Base-by-base conservation (phyloP, 1,140 invertebrate genomes). In the Caenorhabditis briggsae region DNA sequence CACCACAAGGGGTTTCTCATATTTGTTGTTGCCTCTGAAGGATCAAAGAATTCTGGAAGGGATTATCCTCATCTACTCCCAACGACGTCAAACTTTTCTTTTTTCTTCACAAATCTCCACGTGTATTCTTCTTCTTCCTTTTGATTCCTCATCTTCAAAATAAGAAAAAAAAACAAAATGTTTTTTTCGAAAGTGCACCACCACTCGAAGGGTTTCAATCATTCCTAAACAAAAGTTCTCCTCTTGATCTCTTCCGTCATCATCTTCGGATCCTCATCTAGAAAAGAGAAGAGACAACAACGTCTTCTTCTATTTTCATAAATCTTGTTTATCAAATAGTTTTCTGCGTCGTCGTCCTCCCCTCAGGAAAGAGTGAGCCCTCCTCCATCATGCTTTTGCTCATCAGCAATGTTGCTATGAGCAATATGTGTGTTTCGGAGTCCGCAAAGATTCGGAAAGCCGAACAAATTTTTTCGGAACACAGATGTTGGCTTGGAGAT, bases 261-360 rank as follows among this genome's bases (percentile, higher is more conserved):
- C 61, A 9, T 65, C 61, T 33, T 65, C 61, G 23, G 12, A 5
- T 41, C 23, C 18, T 65, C 61, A 8, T 78, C 70, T 78, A 33
- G 33, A 33, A 33, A 3, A 33, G 33, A 33, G 2, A 14, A 11
- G 41, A 65, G 11, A 65, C 64, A n/a, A 65, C 64, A n/a, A 65
- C 25, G 64, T 50, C 70, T 46, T 82, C 23, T 82, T 82, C 9
- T 16, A 41, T n/a, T 56, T 43, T 56, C n/a, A 33, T 56, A 82
- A 56, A 82, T 82, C 53, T 82, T 61, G 58, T 82, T 82, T 46
- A 56, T 61, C 58, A 56, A 82, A 82, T 58, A 82, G 53, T 46
- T 82, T 82, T 61, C 33, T 55, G 82, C 50, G 53, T 55, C 41
- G 70, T 46, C 70, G 16, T 58, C 8, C 16, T 8, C 8, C 5